Conservation (phyloP, 2,797 vertebrate species). For the Oreochromis grahami region DNA sequence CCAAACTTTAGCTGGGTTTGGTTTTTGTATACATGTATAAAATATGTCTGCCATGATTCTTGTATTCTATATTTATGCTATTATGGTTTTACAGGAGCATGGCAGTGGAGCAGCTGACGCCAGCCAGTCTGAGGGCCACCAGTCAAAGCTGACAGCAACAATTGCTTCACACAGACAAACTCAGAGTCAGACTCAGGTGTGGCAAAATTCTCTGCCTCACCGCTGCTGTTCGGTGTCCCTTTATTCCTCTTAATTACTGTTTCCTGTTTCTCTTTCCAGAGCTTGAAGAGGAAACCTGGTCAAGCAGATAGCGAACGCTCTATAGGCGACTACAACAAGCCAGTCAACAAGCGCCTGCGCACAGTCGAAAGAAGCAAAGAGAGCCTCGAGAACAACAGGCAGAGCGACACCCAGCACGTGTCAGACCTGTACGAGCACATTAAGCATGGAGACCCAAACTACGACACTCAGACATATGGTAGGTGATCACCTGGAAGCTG, state of each 20-base stretch:
- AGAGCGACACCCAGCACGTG: conserved; percentile 68
- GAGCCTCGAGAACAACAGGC: conserved; percentile 36
- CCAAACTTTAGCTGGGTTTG: neutral
- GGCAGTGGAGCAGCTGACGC: conserved; percentile 90
- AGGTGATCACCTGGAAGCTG: neutral
- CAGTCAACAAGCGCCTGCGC: conserved; percentile 85
- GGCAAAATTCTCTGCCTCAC: neutral
- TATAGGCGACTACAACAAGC: conserved; percentile 84
- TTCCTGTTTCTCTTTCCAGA: conserved; percentile 62
- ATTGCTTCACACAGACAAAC: conserved; percentile 83
- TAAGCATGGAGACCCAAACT: conserved; percentile 74
- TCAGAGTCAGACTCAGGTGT: conserved; percentile 86
- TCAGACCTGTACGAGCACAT: conserved; percentile 91
- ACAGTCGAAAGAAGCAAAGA: conserved; percentile 78
- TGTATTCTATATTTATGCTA: neutral
- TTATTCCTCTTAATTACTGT: neutral
- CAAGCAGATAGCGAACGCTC: conserved; percentile 87
- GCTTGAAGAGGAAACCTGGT: conserved; percentile 94
- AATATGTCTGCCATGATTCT: neutral
- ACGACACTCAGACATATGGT: conserved; percentile 94
- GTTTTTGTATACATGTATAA: neutral
- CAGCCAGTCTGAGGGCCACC: conserved; percentile 90
- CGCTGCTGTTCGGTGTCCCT: neutral
- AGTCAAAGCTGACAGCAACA: conserved; percentile 84
- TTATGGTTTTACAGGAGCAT: conserved; percentile 76